Percentiles rank a stretch among this genome's conserved stretches.
phyloP scores from a whole-genome alignment of 92 coral and sea anemone species.

The Pocillopora meandrina region DNA sequence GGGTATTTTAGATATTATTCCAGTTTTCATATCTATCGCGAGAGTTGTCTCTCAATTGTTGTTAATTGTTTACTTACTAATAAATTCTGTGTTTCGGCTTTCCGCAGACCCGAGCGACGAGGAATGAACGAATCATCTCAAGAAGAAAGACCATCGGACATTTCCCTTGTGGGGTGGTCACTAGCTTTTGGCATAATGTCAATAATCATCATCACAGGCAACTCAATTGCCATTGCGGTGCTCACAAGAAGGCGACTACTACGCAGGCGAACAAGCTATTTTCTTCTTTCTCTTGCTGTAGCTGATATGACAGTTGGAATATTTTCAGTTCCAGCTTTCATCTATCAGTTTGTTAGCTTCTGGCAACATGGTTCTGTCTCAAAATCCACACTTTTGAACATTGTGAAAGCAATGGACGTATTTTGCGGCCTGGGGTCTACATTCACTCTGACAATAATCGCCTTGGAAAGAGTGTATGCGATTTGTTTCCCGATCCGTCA shows the following conservation, averaged over 20 bases:
- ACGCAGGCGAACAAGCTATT: constrained; percentile 80
- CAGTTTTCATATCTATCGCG: background rate
- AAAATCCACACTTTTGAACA: constrained; percentile 46
- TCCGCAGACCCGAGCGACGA: background rate
- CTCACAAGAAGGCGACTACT: constrained; percentile 71
- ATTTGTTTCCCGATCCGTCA: constrained; percentile 80
- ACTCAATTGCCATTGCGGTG: constrained; percentile 74
- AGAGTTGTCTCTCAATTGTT: background rate
- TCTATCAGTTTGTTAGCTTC: constrained; percentile 60
- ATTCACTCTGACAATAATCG: constrained; percentile 82
- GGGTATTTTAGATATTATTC: too few relatives aligned
- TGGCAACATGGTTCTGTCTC: constrained; percentile 18
- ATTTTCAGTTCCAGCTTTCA: constrained; percentile 78
- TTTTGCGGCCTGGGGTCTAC: constrained; percentile 82
- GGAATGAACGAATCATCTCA: constrained; percentile 29
- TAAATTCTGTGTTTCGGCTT: background rate
- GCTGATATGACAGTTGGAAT: constrained; percentile 80
- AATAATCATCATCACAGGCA: constrained; percentile 64
- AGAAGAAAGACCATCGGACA: constrained; percentile 8
- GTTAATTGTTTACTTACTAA: background rate
- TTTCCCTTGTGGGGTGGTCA: constrained; percentile 67
- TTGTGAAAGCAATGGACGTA: constrained; percentile 67
- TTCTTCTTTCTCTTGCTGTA: constrained; percentile 71
- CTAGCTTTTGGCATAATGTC: constrained; percentile 66
- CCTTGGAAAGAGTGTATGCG: constrained; percentile 79